phyloP scores from a whole-genome alignment of 2,113 vertebrate species.

The Nymphicus hollandicus region DNA sequence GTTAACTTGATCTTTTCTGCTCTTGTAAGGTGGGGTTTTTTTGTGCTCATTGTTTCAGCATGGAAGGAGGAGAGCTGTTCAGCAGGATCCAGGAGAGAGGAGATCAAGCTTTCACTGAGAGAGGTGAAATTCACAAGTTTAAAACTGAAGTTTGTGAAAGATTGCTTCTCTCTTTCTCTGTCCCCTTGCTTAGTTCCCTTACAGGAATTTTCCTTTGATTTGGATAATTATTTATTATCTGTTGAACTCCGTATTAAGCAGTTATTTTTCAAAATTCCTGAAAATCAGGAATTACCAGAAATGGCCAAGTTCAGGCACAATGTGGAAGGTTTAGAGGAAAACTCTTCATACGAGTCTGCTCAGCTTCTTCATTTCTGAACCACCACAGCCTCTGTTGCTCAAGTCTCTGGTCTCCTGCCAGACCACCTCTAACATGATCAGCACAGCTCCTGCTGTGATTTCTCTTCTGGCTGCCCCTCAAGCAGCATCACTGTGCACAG shows the following conservation, averaged over 20 bases:
- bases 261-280: neutral
- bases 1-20: neutral
- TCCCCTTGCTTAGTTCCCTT: neutral
- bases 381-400: neutral
- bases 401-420: neutral
- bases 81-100: conserved; percentile 95
- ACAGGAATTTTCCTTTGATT: neutral
- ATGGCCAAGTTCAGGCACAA: neutral
- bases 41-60: conserved; percentile 77
- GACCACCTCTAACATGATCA: neutral
- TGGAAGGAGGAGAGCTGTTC: conserved; percentile 98
- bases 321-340: neutral
- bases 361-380: neutral
- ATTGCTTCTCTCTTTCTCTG: neutral
- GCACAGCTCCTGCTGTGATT: neutral
- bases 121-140: conserved; percentile 77
- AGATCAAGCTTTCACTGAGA: conserved; percentile 97
- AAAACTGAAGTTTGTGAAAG: neutral
- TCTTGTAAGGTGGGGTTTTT: neutral
- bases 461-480: neutral
- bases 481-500: neutral
- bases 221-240: neutral
- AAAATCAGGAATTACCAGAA: neutral
- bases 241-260: neutral
- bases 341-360: neutral